A percentile compares a stretch with the other conserved stretches of the same genome.
Conservation (phyloP, 2,888 invertebrate species). For the Diarsia dahlii region DNA sequence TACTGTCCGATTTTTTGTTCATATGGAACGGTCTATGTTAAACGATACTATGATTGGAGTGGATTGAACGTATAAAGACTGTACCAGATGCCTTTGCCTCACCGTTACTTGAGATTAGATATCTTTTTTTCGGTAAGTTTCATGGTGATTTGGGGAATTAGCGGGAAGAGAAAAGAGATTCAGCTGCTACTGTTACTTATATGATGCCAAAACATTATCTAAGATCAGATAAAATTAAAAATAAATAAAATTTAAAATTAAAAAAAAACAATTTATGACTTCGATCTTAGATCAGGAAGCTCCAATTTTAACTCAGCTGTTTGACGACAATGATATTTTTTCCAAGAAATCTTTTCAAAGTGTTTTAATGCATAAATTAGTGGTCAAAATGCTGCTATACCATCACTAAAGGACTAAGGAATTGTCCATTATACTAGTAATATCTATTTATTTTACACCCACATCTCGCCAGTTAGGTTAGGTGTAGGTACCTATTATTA, state of each 20-base stretch:
- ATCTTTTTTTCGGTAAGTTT: conserved; percentile 36
- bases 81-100: conserved; percentile 68
- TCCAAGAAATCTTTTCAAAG: not conserved
- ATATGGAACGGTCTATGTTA: conserved; percentile 73
- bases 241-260: too few species aligned
- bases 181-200: not conserved
- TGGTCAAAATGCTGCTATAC: not conserved
- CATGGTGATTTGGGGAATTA: conserved; percentile 40
- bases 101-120: conserved; percentile 57
- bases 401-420: not conserved
- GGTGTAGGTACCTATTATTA: too few species aligned
- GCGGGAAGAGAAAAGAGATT: not conserved
- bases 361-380: not conserved
- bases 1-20: conserved; percentile 79
- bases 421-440: not conserved
- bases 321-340: not conserved
- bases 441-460: not conserved
- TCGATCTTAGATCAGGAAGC: not conserved
- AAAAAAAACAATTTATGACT: too few species aligned
- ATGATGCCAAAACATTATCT: not conserved
- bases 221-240: too few species aligned
- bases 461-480: too few species aligned
- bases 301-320: not conserved
- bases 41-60: conserved; percentile 83
- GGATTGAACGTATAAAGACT: conserved; percentile 69